A percentile compares a stretch with the other conserved stretches of the same genome.
Conservation (phyloP, 30 jellyfish, hydroid and myxozoan species). For the Morbakka virulenta region DNA sequence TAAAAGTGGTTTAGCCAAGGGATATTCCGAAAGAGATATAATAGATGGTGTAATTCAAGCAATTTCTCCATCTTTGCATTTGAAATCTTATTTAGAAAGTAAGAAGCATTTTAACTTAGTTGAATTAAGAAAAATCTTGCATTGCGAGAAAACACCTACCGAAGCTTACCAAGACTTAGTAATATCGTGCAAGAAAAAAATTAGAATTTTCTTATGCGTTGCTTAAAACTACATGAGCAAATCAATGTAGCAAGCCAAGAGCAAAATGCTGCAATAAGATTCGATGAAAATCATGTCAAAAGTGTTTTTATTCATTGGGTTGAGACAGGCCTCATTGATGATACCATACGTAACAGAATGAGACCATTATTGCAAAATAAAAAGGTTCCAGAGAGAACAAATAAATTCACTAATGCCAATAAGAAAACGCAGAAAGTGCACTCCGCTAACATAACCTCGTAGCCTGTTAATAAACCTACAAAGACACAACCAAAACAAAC, state of each 20-base stretch:
- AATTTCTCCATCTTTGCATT: constrained; percentile 36
- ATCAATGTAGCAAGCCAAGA: constrained; percentile 20
- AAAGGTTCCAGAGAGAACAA: constrained; percentile 18
- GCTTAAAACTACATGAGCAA: constrained; percentile 21
- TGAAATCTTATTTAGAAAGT: constrained; percentile 41
- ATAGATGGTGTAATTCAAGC: constrained; percentile 29
- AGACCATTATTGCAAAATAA: constrained; percentile 29
- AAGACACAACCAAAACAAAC: constrained; percentile 18
- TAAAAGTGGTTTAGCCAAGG: constrained; percentile 39
- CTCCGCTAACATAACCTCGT: no score
- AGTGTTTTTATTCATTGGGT: constrained; percentile 37
- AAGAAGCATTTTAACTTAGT: background rate
- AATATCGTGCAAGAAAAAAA: constrained; percentile 14
- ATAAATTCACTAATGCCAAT: no score
- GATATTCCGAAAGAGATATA: constrained; percentile 33
- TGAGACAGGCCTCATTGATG: constrained; percentile 57
- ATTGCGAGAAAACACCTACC: constrained; percentile 28
- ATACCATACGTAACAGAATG: constrained; percentile 36
- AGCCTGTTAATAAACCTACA: background rate
- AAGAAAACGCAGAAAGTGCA: no score
- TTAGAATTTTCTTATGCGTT: constrained; percentile 14
- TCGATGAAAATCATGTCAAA: constrained; percentile 20
- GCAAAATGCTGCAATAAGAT: constrained; percentile 31
- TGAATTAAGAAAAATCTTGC: constrained; percentile 6
- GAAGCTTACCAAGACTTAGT: constrained; percentile 30